phyloP scores from a whole-genome alignment of 1,140 invertebrate genomes.

The Bombus superbus region DNA sequence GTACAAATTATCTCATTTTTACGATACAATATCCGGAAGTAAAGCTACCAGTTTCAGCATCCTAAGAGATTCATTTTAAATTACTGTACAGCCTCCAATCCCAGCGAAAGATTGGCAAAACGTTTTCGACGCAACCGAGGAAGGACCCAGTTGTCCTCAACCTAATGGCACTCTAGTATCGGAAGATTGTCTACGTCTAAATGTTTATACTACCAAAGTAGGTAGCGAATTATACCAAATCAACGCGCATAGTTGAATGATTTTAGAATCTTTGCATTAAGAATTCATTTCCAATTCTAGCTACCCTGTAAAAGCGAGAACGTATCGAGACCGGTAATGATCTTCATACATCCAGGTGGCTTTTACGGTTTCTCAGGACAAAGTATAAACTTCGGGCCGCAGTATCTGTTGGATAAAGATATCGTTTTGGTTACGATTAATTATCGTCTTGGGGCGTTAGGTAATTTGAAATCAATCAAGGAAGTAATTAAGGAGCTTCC shows the following conservation, averaged over 20 bases:
- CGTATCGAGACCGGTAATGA: constrained; percentile 76
- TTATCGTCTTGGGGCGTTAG: constrained; percentile 86
- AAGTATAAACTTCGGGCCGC: constrained; percentile 83
- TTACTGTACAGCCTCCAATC: constrained; percentile 70
- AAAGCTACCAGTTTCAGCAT: neutral
- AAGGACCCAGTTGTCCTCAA: constrained; percentile 77
- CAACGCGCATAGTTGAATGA: neutral
- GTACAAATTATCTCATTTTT: neutral
- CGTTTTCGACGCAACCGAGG: constrained; percentile 76
- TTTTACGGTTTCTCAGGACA: constrained; percentile 82
- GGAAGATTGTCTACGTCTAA: constrained; percentile 90
- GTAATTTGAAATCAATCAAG: constrained; percentile 64
- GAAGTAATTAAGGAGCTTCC: neutral
- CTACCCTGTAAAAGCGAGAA: constrained; percentile 3
- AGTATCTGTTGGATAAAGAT: constrained; percentile 86
- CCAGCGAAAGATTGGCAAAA: constrained; percentile 83
- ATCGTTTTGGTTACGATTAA: constrained; percentile 88
- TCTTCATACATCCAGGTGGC: constrained; percentile 83
- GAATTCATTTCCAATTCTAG: constrained; percentile 14
- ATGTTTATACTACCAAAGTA: constrained; percentile 88
- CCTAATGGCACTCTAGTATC: constrained; percentile 5
- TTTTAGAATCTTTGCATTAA: too few relatives aligned
- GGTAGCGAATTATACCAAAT: neutral
- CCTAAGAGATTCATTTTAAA: neutral
- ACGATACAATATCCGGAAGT: neutral